phyloP scores from a whole-genome alignment of 2,888 invertebrate species.

The Meteorus cinctellus region DNA sequence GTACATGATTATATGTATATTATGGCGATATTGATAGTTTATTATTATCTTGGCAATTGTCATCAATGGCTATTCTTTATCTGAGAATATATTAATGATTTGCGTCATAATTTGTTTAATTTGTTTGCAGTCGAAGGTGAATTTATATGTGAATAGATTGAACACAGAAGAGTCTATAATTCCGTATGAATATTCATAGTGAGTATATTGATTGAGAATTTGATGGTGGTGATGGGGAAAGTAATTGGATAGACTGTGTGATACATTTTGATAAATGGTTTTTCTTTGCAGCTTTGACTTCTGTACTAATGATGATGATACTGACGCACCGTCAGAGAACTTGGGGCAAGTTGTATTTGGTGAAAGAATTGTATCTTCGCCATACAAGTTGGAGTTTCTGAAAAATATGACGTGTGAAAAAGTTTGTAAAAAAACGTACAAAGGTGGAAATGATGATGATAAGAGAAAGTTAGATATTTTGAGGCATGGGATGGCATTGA shows the following conservation, averaged over 20 bases:
- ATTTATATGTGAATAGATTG: conserved; percentile 94
- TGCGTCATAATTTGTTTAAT: conserved; percentile 39
- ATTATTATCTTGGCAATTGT: too few species aligned
- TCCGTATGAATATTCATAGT: conserved; percentile 98
- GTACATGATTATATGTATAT: too few species aligned
- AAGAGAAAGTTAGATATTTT: conserved; percentile 85
- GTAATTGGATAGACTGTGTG: background rate
- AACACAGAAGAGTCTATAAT: conserved; percentile 99
- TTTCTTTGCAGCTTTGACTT: conserved; percentile 87
- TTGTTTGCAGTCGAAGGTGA: conserved; percentile 87
- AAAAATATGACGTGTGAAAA: conserved; percentile 80
- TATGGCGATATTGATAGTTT: too few species aligned
- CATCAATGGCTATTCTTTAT: background rate
- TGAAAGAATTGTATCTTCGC: conserved; percentile 96
- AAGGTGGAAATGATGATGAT: conserved; percentile 78
- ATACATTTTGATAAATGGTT: background rate
- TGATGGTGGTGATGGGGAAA: background rate
- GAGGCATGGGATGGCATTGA: conserved; percentile 93
- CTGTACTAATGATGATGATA: conserved; percentile 80
- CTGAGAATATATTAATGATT: background rate
- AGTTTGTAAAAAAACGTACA: conserved; percentile 86
- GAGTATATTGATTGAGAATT: conserved; percentile 67
- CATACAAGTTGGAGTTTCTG: conserved; percentile 88
- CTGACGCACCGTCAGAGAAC: conserved; percentile 95
- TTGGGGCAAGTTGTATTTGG: conserved; percentile 99